Percentiles rank a stretch among this genome's conserved stretches.
Evolutionary conservation across 2,797 vertebrate species (phyloP).

Genomic region (Sebastes steindachneri): DNA sequence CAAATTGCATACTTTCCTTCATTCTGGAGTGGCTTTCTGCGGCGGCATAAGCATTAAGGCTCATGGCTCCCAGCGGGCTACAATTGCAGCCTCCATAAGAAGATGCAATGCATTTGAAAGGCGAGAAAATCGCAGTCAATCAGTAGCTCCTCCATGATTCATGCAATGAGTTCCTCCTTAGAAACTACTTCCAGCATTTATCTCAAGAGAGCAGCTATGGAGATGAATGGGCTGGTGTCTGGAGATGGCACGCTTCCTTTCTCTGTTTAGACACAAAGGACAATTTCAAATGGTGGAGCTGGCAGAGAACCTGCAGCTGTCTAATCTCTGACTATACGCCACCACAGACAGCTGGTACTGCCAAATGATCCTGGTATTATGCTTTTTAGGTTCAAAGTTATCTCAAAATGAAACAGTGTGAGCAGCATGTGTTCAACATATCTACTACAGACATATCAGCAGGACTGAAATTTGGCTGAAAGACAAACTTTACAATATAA

Average conservation of each 20-base stretch:
- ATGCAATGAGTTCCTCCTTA: slow-evolving; percentile 43
- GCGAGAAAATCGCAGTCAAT: slow-evolving; percentile 58
- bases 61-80: slow-evolving; percentile 14
- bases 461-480: slow-evolving; percentile 19
- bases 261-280: slow-evolving; percentile 56
- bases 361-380: slow-evolving; percentile 23
- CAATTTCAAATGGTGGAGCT: slow-evolving; percentile 45
- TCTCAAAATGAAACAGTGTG: background rate
- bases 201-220: slow-evolving; percentile 62
- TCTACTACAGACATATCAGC: slow-evolving; percentile 27
- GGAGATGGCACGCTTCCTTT: slow-evolving; percentile 44
- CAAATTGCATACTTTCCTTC: slow-evolving; percentile 55
- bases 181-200: slow-evolving; percentile 55
- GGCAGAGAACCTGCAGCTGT: slow-evolving; percentile 36
- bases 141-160: slow-evolving; percentile 48
- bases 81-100: slow-evolving; percentile 29
- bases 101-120: slow-evolving; percentile 50
- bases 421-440: slow-evolving; percentile 18
- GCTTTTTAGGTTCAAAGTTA: slow-evolving; percentile 32
- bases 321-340: slow-evolving; percentile 27
- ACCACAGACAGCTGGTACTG: slow-evolving; percentile 24
- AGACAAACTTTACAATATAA: slow-evolving; percentile 5
- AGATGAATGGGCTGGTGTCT: slow-evolving; percentile 56
- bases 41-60: slow-evolving; percentile 22
- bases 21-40: slow-evolving; percentile 45